Evolutionary conservation across 2,797 vertebrate genomes (phyloP).

Genomic region (Chelon auratus): DNA sequence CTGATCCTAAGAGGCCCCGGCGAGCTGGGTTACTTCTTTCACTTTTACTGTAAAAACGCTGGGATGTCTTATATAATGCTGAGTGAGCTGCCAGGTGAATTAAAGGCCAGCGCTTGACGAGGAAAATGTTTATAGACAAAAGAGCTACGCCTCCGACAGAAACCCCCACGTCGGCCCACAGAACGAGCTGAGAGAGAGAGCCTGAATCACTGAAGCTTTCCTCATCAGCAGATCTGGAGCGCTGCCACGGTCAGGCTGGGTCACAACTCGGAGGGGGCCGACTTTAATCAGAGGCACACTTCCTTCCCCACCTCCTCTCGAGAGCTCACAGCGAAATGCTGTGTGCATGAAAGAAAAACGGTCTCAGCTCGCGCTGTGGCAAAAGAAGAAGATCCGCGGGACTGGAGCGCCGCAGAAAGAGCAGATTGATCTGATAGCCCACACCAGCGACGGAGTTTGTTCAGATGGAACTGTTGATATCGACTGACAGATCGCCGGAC

Average conservation of each 20-base stretch:
- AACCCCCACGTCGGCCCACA: slow-evolving; percentile 34
- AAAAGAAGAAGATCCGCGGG: slow-evolving; percentile 1
- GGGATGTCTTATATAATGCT: slow-evolving; percentile 77
- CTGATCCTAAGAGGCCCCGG: slow-evolving; percentile 28
- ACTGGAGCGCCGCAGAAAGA: slow-evolving; percentile 4
- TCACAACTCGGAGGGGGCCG: slow-evolving; percentile 56
- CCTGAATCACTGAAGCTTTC: slow-evolving; percentile 22
- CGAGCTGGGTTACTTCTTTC: slow-evolving; percentile 50
- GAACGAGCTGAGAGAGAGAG: slow-evolving; percentile 18
- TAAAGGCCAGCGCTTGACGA: slow-evolving; percentile 63
- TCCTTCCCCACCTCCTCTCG: slow-evolving; percentile 30
- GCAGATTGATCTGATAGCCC: slow-evolving; percentile 48
- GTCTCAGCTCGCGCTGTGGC: slow-evolving; percentile 3
- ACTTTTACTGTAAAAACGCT: slow-evolving; percentile 70
- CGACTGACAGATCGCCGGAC: slow-evolving; percentile 27
- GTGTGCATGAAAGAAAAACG: slow-evolving; percentile 29
- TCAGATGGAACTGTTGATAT: slow-evolving; percentile 41
- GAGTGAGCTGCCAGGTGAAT: slow-evolving; percentile 78
- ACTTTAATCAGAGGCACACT: slow-evolving; percentile 63
- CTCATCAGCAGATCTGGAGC: slow-evolving; percentile 75
- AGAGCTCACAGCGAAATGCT: slow-evolving; percentile 9
- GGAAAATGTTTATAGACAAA: slow-evolving; percentile 66
- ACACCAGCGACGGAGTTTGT: slow-evolving; percentile 25
- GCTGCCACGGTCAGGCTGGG: slow-evolving; percentile 57
- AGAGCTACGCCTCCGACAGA: slow-evolving; percentile 57